phyloP scores from a whole-genome alignment of 2,113 vertebrate species.

The Engystomops pustulosus region DNA sequence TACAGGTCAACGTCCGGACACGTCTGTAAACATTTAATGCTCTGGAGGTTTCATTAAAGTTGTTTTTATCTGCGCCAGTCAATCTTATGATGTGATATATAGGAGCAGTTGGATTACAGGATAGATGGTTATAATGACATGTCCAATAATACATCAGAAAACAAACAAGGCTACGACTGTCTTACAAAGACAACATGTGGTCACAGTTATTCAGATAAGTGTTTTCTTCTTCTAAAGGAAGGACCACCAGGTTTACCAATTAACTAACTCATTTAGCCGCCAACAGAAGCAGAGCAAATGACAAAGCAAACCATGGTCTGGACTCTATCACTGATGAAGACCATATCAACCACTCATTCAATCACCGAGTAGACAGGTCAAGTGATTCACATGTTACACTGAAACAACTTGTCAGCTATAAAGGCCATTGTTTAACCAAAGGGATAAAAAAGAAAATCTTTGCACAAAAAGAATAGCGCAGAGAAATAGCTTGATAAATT shows the following conservation, averaged over 20 bases:
- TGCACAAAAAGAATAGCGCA: slow-evolving; percentile 16
- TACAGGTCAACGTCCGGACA: not conserved
- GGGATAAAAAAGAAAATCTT: slow-evolving; percentile 1
- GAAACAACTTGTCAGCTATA: not conserved
- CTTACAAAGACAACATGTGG: not conserved
- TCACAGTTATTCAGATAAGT: not conserved
- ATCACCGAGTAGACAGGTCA: not conserved
- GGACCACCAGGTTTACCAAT: slow-evolving; percentile 28
- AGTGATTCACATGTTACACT: not conserved
- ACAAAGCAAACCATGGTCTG: not conserved
- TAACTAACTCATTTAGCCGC: slow-evolving; percentile 32
- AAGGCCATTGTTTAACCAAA: slow-evolving; percentile 13
- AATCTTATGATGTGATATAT: not conserved
- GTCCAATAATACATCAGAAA: not conserved
- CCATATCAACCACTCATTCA: not conserved
- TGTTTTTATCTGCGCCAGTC: not conserved
- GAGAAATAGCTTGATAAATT: slow-evolving; percentile 10
- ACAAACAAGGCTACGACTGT: not conserved
- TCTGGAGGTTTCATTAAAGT: not conserved
- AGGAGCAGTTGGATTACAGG: not conserved
- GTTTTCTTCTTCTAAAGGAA: not conserved
- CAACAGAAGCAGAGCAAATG: not conserved
- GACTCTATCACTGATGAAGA: slow-evolving; percentile 27
- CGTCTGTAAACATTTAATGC: slow-evolving; percentile 4
- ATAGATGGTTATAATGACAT: not conserved